phyloP scores from a whole-genome alignment of 2,888 invertebrate genomes.

The Nineta flava region DNA sequence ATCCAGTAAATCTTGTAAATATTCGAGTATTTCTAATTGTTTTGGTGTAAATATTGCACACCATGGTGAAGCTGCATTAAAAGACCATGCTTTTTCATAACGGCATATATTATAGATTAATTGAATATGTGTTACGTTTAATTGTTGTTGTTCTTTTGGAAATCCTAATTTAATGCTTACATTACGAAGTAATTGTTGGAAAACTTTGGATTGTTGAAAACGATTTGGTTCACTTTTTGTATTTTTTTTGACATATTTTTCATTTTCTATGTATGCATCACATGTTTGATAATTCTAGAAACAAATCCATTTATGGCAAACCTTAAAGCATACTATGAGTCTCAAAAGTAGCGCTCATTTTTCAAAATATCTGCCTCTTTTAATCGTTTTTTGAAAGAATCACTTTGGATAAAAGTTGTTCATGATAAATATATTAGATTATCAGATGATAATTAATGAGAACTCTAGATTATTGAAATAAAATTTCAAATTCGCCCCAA shows the following conservation, averaged over 20 bases:
- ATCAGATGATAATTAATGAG: no score
- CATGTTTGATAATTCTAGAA: no score
- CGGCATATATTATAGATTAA: conserved; percentile 67
- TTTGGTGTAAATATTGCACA: conserved; percentile 57
- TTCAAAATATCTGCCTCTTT: no score
- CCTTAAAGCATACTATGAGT: no score
- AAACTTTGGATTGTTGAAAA: background rate
- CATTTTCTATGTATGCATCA: no score
- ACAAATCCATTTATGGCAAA: no score
- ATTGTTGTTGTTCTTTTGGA: conserved; percentile 27
- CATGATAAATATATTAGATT: no score
- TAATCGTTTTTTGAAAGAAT: no score
- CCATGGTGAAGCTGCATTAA: conserved; percentile 52
- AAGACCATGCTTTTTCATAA: conserved; percentile 60
- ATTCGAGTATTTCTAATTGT: conserved; percentile 58
- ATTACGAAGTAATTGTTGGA: conserved; percentile 29
- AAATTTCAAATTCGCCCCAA: no score
- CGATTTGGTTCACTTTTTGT: background rate
- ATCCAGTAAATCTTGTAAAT: conserved; percentile 57
- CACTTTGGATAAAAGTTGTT: no score
- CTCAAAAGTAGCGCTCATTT: no score
- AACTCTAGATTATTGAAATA: no score
- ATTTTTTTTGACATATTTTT: background rate
- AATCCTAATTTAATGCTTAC: conserved; percentile 53
- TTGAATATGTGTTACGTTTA: conserved; percentile 35